Conservation (phyloP, 2,888 invertebrate genomes). For the Phrixothrix hirtus region DNA sequence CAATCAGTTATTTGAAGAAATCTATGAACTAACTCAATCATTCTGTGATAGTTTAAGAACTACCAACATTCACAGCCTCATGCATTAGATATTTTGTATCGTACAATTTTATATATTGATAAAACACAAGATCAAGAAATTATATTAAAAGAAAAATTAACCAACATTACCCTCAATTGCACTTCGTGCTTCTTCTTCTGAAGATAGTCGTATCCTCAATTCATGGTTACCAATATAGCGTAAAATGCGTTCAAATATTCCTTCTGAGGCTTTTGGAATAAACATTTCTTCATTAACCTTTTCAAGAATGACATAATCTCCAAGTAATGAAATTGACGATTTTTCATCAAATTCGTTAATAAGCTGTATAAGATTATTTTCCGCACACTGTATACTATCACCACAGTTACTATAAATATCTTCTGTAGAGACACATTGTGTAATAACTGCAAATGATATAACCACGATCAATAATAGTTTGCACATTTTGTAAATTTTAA, state of each 20-base stretch:
- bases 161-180: slow-evolving; percentile 37
- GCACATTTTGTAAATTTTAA: slow-evolving; percentile 32
- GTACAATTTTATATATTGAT: too few relatives aligned
- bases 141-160: neutral
- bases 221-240: slow-evolving; percentile 58
- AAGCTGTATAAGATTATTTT: slow-evolving; percentile 56
- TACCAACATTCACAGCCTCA: too few relatives aligned
- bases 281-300: slow-evolving; percentile 50
- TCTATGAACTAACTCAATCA: too few relatives aligned
- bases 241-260: slow-evolving; percentile 56
- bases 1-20: too few relatives aligned
- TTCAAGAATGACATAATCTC: slow-evolving; percentile 48
- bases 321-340: slow-evolving; percentile 53
- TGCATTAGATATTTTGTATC: too few relatives aligned
- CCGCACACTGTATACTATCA: slow-evolving; percentile 46
- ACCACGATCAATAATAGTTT: slow-evolving; percentile 27
- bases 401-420: slow-evolving; percentile 42
- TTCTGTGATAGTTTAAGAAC: too few relatives aligned
- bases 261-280: slow-evolving; percentile 41
- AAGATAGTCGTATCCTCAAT: slow-evolving; percentile 55
- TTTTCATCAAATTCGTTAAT: slow-evolving; percentile 57
- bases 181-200: slow-evolving; percentile 48
- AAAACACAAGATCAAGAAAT: too few relatives aligned
- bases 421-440: slow-evolving; percentile 39
- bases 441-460: slow-evolving; percentile 47